A percentile compares a stretch with the other conserved stretches of the same genome.
These are phyloP conservation scores for Malurus melanocephalus DNA, from an alignment of 2,113 vertebrate species.

Conservation along the genomic window DNA sequence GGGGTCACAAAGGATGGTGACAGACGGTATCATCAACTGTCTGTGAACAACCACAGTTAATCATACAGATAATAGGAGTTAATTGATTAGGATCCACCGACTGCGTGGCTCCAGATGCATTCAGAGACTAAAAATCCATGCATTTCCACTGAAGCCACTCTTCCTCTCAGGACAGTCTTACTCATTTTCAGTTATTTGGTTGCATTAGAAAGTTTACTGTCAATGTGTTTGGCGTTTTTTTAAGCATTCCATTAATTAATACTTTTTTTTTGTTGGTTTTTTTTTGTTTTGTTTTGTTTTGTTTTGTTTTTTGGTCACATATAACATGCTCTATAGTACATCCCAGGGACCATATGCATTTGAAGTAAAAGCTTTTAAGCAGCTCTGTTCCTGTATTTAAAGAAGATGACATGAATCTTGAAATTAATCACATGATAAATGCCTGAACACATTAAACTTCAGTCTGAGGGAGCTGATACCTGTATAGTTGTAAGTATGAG, in stretches of 20 bases:
- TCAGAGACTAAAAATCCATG: neutral
- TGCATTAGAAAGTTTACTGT: neutral
- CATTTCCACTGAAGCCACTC: neutral
- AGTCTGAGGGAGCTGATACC: neutral
- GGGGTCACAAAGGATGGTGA: neutral
- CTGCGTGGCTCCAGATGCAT: neutral
- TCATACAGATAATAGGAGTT: neutral
- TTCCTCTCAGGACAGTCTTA: neutral
- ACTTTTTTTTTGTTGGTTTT: too few relatives aligned
- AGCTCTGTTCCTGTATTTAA: neutral
- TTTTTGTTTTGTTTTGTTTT: too few relatives aligned
- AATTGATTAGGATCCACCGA: neutral
- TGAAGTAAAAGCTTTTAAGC: neutral
- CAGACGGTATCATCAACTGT: neutral
- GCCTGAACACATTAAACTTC: neutral
- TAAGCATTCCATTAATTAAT: neutral
- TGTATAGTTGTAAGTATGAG: neutral
- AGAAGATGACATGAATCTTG: neutral
- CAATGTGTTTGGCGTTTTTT: neutral
- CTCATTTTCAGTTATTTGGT: neutral
- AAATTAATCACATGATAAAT: neutral
- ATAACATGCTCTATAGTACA: accelerated
- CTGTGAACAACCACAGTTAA: neutral
- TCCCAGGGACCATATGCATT: neutral
- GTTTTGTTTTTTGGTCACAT: neutral